Evolutionary conservation across 1,140 invertebrate genomes (phyloP).

Genomic region (Aphaenogaster ashmeadi): DNA sequence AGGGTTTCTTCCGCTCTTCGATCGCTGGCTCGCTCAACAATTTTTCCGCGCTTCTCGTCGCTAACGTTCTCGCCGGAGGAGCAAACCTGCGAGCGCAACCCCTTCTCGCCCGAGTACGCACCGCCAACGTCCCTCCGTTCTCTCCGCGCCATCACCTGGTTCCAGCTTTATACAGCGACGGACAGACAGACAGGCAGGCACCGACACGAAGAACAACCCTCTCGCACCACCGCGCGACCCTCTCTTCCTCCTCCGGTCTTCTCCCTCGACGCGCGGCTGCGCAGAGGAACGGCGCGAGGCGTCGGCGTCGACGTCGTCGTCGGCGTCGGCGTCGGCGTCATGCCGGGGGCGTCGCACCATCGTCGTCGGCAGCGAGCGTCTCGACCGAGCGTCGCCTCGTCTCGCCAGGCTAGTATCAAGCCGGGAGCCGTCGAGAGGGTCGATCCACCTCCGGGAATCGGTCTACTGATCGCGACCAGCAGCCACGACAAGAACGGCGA

Average conservation of each 20-base stretch:
- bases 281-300: conserved; percentile 72
- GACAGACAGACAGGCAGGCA: conserved; percentile 54
- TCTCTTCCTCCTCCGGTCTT: conserved; percentile 3
- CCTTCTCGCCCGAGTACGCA: conserved; percentile 22
- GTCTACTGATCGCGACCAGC: conserved; percentile 16
- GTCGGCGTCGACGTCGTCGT: conserved; percentile 74
- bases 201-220: conserved; percentile 56
- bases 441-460: conserved; percentile 70
- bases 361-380: conserved; percentile 76
- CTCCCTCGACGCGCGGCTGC: conserved; percentile 61
- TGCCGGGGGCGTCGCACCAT: conserved; percentile 78
- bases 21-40: conserved; percentile 50
- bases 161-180: not conserved
- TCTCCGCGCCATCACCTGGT: not conserved
- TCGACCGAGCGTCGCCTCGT: conserved; percentile 72
- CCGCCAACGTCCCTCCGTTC: not conserved
- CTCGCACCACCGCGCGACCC: conserved; percentile 14
- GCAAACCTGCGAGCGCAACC: conserved; percentile 40
- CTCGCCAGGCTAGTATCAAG: conserved; percentile 80
- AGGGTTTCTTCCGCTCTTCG: conserved; percentile 15
- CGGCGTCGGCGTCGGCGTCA: conserved; percentile 72
- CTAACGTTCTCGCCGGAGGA: conserved; percentile 38
- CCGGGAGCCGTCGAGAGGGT: conserved; percentile 77
- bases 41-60: conserved; percentile 63
- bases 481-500: not conserved